Percentiles rank a stretch among this genome's conserved stretches.
Conservation (phyloP, 2,888 invertebrate genomes). For the Epirrhoe tristata region DNA sequence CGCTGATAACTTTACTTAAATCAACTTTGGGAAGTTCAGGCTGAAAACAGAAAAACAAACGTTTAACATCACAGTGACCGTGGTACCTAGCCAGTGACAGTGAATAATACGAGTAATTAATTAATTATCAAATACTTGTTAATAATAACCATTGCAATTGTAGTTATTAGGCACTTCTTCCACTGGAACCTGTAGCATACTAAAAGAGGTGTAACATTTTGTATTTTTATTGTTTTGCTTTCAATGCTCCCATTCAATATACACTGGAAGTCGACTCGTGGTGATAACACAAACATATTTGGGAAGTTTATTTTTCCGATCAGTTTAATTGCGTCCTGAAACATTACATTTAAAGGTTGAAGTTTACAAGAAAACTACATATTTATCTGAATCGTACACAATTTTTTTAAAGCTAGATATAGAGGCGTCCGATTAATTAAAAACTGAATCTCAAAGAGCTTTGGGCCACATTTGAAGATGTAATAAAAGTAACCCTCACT, state of each 20-base stretch:
- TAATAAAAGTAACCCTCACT: too few relatives aligned
- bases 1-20: conserved; percentile 40
- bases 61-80: too few relatives aligned
- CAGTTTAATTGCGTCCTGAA: conserved; percentile 87
- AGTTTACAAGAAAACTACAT: background rate
- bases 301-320: conserved; percentile 89
- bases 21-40: conserved; percentile 40
- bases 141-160: conserved; percentile 43
- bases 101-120: too few relatives aligned
- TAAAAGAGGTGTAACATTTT: conserved; percentile 73
- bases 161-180: conserved; percentile 64
- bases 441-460: too few relatives aligned
- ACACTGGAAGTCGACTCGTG: conserved; percentile 86
- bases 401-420: too few relatives aligned
- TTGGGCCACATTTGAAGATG: too few relatives aligned
- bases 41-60: conserved; percentile 35
- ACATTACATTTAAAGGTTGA: conserved; percentile 31
- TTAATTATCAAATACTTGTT: background rate
- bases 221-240: conserved; percentile 73
- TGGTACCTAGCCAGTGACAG: too few relatives aligned
- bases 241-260: conserved; percentile 73
- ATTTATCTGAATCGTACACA: too few relatives aligned
- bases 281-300: conserved; percentile 85
- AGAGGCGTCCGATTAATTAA: too few relatives aligned
- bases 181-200: conserved; percentile 74